Evolutionary conservation across 2,888 invertebrate genomes (phyloP).

Genomic region (Adineta ricciae): DNA sequence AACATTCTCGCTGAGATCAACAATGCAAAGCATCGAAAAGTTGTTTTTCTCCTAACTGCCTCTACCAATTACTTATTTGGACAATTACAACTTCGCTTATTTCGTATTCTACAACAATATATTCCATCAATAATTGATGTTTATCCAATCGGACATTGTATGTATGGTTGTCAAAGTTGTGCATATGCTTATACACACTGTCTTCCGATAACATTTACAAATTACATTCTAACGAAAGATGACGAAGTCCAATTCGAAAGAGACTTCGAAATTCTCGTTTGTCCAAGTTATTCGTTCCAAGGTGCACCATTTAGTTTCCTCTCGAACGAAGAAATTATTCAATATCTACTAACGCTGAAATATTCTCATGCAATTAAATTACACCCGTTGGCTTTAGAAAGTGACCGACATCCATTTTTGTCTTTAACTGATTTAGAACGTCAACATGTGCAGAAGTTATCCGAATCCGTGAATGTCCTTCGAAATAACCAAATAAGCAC

Average conservation of each 20-base stretch:
- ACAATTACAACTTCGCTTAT: not conserved
- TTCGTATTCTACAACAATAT: not conserved
- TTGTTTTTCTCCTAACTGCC: not conserved
- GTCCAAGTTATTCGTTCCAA: slow-evolving; percentile 14
- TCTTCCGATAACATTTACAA: slow-evolving; percentile 17
- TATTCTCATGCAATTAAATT: not conserved
- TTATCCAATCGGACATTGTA: slow-evolving; percentile 16
- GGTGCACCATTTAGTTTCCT: not conserved
- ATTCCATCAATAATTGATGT: not conserved
- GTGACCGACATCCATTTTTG: not conserved
- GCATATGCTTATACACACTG: not conserved
- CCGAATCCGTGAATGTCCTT: not conserved
- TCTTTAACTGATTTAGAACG: not conserved
- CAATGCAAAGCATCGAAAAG: not conserved
- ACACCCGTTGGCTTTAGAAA: slow-evolving; percentile 10
- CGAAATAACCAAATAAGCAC: not conserved
- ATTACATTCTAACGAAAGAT: not conserved
- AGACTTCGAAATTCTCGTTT: not conserved
- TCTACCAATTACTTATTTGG: slow-evolving; percentile 21
- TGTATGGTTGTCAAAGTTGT: slow-evolving; percentile 21
- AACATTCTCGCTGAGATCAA: not conserved
- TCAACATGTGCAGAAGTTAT: not conserved
- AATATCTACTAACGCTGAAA: not conserved
- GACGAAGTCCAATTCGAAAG: not conserved
- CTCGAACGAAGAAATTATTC: not conserved